Evolutionary conservation across 2,113 vertebrate genomes (phyloP), one percentile per base, ranked within the genome.

Genomic region (Castor canadensis): DNA sequence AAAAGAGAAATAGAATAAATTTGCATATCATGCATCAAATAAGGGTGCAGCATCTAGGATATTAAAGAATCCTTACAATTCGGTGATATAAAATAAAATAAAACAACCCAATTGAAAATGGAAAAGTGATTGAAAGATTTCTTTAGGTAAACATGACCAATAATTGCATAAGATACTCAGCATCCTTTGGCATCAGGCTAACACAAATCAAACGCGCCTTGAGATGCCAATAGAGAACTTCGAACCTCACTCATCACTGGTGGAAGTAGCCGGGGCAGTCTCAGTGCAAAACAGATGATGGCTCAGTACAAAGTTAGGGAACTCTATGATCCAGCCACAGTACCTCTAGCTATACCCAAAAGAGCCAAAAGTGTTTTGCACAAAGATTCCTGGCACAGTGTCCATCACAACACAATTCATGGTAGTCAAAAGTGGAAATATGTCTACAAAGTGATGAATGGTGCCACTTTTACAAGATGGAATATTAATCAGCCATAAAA

Each of bases 381-480:
- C n/a, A 43, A 26, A 43, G 71, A 26, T 4, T 16, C n/a, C 35
- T 38, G n/a, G 67, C 67, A 66, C 67, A 3, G 35, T 69, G 67
- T 5, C 7, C 71, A 16, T 16, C 71, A 40, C 71, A 15, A 43
- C 26, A 30, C 6, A 35, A 73, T 6, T 16, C 43, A 45, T 15
- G 9, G 30, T 2, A 1, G 26, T 35, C 72, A 73, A 17, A 32
- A 17, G 72, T 8, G 28, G 28, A 30, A 43, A 28, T 5, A 47
- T 4, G 8, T 5, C 43, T 28, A 32, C 43, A 12, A 28, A 4
- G 16, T 26, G 20, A 24, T 62, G 58, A 47, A 47, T 30, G 38
- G 3, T 3, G 15, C 15, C 43, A 1, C 28, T 15, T 4, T 17
- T 4, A 40, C 43, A 4, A 2, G 0, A 1, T 3, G 7, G 28